These are phyloP conservation scores for Panurus biarmicus DNA, from an alignment of 2,113 vertebrate genomes.

Conservation along the genomic window DNA sequence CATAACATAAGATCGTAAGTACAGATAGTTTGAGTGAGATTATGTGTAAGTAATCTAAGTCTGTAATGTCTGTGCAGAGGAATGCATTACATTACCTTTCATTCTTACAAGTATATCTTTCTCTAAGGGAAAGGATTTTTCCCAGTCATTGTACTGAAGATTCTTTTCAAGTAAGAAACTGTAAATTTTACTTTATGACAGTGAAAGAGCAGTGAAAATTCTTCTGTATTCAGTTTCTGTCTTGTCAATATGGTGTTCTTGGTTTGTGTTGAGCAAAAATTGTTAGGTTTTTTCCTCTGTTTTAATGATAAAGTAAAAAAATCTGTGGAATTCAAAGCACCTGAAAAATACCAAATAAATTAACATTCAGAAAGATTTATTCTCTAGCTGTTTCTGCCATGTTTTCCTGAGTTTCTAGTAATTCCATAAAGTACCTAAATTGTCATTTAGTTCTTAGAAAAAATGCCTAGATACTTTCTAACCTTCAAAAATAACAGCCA, in stretches of 20 bases:
- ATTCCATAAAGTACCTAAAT: background rate
- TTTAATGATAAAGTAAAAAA: background rate
- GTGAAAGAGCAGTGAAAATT: background rate
- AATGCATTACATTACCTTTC: background rate
- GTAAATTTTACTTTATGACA: background rate
- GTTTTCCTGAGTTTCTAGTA: background rate
- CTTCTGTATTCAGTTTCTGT: background rate
- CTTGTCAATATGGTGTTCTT: background rate
- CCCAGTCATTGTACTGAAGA: background rate
- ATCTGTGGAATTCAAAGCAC: background rate
- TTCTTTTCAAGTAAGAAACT: background rate
- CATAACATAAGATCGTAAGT: background rate
- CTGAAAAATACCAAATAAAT: background rate
- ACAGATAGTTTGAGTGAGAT: background rate
- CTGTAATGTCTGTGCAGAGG: background rate
- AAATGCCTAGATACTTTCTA: background rate
- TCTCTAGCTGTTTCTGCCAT: background rate
- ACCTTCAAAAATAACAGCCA: background rate
- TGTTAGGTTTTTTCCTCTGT: background rate
- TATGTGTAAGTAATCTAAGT: background rate
- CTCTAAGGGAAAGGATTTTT: background rate
- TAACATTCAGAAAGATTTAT: background rate
- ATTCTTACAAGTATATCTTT: background rate
- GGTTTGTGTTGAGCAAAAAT: background rate
- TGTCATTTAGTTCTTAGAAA: background rate